These are phyloP conservation scores for Gambusia holbrooki DNA, from an alignment of 2,113 vertebrate genomes.

Conservation along the genomic window DNA sequence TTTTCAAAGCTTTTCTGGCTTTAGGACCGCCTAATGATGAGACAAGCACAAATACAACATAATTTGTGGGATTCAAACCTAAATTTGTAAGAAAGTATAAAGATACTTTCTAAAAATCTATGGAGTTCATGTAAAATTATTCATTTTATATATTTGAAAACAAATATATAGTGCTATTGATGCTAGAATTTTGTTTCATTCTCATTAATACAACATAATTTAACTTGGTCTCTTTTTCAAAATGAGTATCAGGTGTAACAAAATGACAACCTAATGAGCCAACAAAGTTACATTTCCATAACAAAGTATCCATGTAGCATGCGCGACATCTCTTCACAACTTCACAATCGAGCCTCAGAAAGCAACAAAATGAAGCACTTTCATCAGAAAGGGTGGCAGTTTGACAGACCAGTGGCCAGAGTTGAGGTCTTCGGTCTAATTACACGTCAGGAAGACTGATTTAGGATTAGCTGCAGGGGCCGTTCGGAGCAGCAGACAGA, in stretches of 20 bases:
- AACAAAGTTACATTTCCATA: background rate
- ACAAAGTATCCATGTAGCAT: background rate
- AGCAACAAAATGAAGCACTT: constrained; percentile 53
- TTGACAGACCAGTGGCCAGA: constrained; percentile 48
- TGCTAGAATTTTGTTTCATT: too few relatives aligned
- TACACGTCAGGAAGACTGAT: constrained; percentile 71
- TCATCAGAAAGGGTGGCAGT: constrained; percentile 57
- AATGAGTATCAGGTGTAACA: constrained; percentile 8
- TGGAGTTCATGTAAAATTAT: too few relatives aligned
- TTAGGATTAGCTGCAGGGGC: constrained; percentile 59
- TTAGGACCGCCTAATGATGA: too few relatives aligned
- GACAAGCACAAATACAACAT: too few relatives aligned
- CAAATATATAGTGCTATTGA: too few relatives aligned
- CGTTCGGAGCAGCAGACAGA: constrained; percentile 33
- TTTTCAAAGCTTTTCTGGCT: too few relatives aligned
- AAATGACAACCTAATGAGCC: too few relatives aligned
- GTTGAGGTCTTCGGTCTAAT: constrained; percentile 70
- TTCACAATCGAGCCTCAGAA: constrained; percentile 3
- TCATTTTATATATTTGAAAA: too few relatives aligned
- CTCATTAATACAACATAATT: too few relatives aligned
- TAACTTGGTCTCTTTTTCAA: background rate
- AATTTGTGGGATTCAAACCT: too few relatives aligned
- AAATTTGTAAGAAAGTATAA: too few relatives aligned
- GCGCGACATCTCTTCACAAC: constrained; percentile 9
- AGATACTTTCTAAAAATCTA: too few relatives aligned